These are phyloP conservation scores for Harpalus rubripes DNA, from an alignment of 2,888 invertebrate genomes.

Conservation along the genomic window DNA sequence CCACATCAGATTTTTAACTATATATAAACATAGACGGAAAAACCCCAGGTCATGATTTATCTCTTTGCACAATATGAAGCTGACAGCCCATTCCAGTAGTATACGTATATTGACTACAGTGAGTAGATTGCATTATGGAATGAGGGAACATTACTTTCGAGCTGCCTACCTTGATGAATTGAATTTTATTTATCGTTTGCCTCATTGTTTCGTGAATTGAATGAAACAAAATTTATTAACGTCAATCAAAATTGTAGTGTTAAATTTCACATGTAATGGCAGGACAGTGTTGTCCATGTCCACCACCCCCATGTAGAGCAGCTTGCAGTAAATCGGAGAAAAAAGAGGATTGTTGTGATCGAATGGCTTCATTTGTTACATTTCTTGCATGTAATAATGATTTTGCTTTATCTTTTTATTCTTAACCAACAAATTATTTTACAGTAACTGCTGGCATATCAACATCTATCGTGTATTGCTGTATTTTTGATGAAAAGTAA, in stretches of 20 bases:
- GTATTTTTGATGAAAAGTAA: slow-evolving; percentile 2
- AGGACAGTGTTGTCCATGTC: not conserved
- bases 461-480: not conserved
- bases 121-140: no score
- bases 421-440: slow-evolving; percentile 9
- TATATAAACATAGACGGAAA: no score
- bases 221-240: not conserved
- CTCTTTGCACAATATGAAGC: no score
- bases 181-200: no score
- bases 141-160: no score
- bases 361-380: not conserved
- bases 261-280: not conserved
- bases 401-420: not conserved
- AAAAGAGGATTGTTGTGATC: not conserved
- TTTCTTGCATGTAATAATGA: not conserved
- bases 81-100: no score
- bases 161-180: no score
- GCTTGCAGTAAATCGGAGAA: not conserved
- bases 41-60: no score
- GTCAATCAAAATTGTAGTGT: slow-evolving; percentile 15
- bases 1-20: no score
- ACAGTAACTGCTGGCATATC: slow-evolving; percentile 21
- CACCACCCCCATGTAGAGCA: not conserved
- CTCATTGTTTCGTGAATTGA: no score
- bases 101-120: no score